Base-by-base conservation (phyloP, 2,113 vertebrate species). In the Murina feae region DNA sequence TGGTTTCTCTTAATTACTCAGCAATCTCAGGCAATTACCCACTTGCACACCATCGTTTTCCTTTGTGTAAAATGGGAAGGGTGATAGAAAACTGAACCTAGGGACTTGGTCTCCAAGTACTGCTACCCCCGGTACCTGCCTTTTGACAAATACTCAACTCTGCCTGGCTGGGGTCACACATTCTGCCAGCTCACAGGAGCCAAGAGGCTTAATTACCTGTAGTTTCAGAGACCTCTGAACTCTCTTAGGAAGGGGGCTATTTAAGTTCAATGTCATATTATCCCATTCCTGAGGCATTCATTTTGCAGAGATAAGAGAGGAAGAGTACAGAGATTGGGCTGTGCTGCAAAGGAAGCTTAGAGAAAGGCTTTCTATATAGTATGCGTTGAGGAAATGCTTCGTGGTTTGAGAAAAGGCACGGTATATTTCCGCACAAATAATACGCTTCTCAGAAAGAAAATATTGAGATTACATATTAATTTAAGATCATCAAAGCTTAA, bases 141-240 rank as follows among this genome's bases (percentile, higher is more conserved):
- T 96, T 72, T 75, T 92, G 92, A 91, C 91, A 53, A 90, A 76
- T 80, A 47, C 17, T 63, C 91, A 96, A 1, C 80, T 80, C 91
- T 37, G 86, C 91, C 86, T 69, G 53, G 47, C 51, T 0, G 0
- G 35, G 86, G 89, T 91, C 79, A 95, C 39, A 44, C 25, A 25
- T 42, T 11, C 90, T 92, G 78, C 81, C 72, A 65, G 86, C 65
- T 90, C 82, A 30, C 17, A 37, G 83, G 86, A 91, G 74, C 91
- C 82, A 71, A 63, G 74, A 92, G 90, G 79, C 81, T 92, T 86
- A 58, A 93, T 91, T 95, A 95, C 89, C 91, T 81, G 82, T 84
- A 21, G 42, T 94, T 86, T 89, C 65, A 72, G 81, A 96, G 93
- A 83, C 86, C 94, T 94, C 75, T 87, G 83, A 88, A 94, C 89